Evolutionary conservation across 2,113 vertebrate genomes (phyloP), one percentile per base, ranked within the genome.

Genomic region (Pseudopipra pipra): DNA sequence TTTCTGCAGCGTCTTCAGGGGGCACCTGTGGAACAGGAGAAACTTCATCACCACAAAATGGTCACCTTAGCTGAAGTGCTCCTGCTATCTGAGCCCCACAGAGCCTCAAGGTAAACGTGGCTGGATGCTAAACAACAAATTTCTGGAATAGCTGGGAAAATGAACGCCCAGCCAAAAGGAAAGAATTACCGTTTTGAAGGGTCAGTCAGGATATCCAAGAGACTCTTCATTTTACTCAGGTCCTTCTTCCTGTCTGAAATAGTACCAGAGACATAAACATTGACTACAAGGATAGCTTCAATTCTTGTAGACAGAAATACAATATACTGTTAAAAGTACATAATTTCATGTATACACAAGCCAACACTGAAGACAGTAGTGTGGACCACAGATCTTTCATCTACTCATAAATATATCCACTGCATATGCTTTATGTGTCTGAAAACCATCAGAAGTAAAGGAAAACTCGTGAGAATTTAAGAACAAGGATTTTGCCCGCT

Each of bases 201-300:
- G 61, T 99, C 99, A 0, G 99, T 99, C 94, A 99, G 98, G 93
- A 99, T 99, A 96, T 99, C 99, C 79, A 99, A 88, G 51, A 99
- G 98, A 94, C 99, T 99, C 97, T 99, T 99, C 99, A 99, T 99
- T 97, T 99, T 99, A 85, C 99, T 99, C 92, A 99, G 98, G 93
- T 99, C 99, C 96, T 99, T 99, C 95, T 99, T 99, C 31, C 99
- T 98, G 70, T 99, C 99, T 99, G 98, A 81, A 82, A 93, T 21
- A 94, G 44, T 11, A 74, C 5, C 24, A 88, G 82, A 96, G 31
- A 55, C 21, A 92, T n/a, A 73, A 58, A 63, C 35, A 59, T 2
- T 93, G 46, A 71, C 14, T 61, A 51, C 35, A 62, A 35, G 49
- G 51, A 86, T 2, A 73, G 23, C 37, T 87, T 67, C 72, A 3